These are phyloP conservation scores for Syngnathus typhle DNA, from an alignment of 2,113 vertebrate genomes.

Conservation along the genomic window DNA sequence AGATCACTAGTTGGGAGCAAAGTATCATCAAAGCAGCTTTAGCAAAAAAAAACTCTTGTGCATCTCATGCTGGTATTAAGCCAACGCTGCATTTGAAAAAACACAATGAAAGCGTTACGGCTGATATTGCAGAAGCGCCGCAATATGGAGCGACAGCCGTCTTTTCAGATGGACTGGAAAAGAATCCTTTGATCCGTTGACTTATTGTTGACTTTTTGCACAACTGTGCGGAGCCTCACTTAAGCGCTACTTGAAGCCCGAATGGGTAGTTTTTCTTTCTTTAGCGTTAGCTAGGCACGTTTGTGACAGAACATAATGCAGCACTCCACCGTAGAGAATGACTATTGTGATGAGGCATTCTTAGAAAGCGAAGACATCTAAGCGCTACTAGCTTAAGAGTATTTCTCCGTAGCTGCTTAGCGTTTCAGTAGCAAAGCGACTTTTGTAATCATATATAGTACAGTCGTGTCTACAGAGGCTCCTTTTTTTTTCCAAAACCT, in stretches of 20 bases:
- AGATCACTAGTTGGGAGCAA: neutral
- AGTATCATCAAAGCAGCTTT: neutral
- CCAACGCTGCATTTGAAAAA: neutral
- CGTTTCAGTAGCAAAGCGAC: no score
- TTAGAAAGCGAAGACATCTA: no score
- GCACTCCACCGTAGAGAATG: no score
- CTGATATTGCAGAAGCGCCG: neutral
- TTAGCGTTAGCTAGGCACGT: no score
- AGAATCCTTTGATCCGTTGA: neutral
- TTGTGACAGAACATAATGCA: no score
- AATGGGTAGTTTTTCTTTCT: no score
- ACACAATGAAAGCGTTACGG: neutral
- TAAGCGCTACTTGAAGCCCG: neutral
- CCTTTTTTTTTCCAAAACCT: no score
- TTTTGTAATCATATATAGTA: no score
- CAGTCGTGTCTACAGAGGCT: no score
- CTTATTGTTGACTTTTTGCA: neutral
- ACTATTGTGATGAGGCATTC: no score
- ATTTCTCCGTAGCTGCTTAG: no score
- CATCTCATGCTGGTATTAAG: neutral
- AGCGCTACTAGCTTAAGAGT: no score
- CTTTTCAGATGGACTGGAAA: neutral
- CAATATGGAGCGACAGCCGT: neutral
- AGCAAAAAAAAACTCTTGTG: neutral
- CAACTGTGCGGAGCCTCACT: neutral